Percentiles rank a stretch among this genome's conserved stretches.
Evolutionary conservation across 2,888 invertebrate genomes (phyloP).

Genomic region (Caenorhabditis sp.): DNA sequence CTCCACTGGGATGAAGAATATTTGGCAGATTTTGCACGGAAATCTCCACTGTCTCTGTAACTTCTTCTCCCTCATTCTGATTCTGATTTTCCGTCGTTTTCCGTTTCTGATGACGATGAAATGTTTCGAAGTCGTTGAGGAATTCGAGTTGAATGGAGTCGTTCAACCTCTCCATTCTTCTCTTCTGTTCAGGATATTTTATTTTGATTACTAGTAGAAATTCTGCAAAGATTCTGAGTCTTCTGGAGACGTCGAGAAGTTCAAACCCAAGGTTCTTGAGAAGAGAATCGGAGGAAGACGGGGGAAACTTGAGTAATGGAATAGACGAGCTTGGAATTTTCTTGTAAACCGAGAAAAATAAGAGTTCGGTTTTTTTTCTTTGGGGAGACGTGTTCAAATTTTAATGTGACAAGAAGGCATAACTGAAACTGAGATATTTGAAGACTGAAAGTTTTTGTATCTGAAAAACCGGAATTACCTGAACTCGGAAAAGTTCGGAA

Average conservation of each 20-base stretch:
- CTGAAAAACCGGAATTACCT: too few relatives aligned
- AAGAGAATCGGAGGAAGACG: not conserved
- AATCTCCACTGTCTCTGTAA: conserved; percentile 20
- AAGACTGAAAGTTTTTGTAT: too few relatives aligned
- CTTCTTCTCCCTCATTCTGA: conserved; percentile 1
- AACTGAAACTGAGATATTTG: too few relatives aligned
- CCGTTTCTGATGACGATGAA: conserved; percentile 48
- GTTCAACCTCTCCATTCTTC: conserved; percentile 3
- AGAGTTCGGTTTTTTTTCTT: not conserved
- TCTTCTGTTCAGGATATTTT: not conserved
- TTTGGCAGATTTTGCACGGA: not conserved
- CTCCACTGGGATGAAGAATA: conserved; percentile 12
- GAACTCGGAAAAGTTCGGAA: not conserved
- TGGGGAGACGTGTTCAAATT: too few relatives aligned
- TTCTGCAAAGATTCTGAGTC: not conserved
- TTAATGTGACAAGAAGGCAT: too few relatives aligned
- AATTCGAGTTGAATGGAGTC: conserved; percentile 18
- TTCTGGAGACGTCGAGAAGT: not conserved
- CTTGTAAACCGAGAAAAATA: not conserved
- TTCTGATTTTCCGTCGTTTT: not conserved
- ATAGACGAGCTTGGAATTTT: not conserved
- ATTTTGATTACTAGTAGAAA: not conserved
- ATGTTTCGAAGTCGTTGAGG: conserved; percentile 18
- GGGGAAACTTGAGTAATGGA: not conserved
- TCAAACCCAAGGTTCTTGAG: not conserved